Percentiles rank a stretch among this genome's conserved stretches.
These are phyloP conservation scores for Norana najaformis DNA, from an alignment of 2,888 invertebrate genomes.

Conservation along the genomic window DNA sequence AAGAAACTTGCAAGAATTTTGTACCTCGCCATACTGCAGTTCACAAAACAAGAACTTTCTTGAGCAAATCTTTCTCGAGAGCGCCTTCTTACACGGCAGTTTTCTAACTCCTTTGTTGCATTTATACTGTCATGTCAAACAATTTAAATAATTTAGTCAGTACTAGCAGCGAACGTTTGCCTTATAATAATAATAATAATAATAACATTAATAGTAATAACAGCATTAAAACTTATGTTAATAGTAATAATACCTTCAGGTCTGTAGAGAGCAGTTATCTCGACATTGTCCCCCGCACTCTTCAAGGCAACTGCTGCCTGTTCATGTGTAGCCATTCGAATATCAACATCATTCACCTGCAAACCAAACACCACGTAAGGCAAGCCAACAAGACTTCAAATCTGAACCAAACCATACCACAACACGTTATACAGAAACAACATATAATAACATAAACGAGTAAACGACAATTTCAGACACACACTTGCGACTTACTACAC, in stretches of 20 bases:
- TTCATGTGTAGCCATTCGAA: constrained; percentile 92
- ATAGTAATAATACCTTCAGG: constrained; percentile 71
- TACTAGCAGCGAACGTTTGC: too few relatives aligned
- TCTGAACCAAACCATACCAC: too few relatives aligned
- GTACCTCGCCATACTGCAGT: too few relatives aligned
- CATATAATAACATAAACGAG: too few relatives aligned
- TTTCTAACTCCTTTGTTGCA: background rate
- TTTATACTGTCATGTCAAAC: background rate
- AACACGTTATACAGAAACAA: too few relatives aligned
- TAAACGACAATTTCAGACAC: too few relatives aligned
- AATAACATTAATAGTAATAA: background rate
- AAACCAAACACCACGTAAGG: constrained; percentile 32
- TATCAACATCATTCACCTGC: constrained; percentile 80
- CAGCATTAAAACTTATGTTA: background rate
- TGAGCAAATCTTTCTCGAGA: background rate
- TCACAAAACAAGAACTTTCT: background rate
- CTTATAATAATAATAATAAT: background rate
- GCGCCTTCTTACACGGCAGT: background rate
- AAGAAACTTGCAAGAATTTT: background rate
- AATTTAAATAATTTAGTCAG: background rate
- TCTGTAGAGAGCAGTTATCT: constrained; percentile 88
- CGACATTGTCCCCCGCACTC: constrained; percentile 80
- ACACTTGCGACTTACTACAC: background rate
- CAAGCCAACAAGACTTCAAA: too few relatives aligned
- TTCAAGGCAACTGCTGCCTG: constrained; percentile 90